phyloP scores from a whole-genome alignment of 1,140 invertebrate genomes.

The Drosophila biarmipes region DNA sequence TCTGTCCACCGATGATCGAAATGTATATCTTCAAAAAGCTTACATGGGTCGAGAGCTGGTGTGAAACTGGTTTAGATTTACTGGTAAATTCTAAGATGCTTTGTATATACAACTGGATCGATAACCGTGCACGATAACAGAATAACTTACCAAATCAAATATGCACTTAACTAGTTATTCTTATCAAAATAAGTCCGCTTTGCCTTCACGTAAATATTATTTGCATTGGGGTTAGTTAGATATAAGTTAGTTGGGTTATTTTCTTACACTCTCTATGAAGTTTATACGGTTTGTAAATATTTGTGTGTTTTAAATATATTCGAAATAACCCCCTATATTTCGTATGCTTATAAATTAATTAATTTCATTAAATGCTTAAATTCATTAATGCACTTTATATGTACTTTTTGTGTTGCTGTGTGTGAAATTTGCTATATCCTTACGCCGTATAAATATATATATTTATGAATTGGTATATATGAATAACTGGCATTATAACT shows the following conservation, averaged over 20 bases:
- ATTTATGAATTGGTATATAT: slow-evolving; percentile 50
- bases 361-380: slow-evolving; percentile 83
- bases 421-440: slow-evolving; percentile 75
- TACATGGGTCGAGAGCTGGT: not conserved
- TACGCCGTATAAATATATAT: slow-evolving; percentile 59
- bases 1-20: slow-evolving; percentile 3
- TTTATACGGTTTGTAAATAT: slow-evolving; percentile 44
- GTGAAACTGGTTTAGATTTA: slow-evolving; percentile 5
- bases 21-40: not conserved
- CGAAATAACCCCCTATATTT: slow-evolving; percentile 50
- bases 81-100: slow-evolving; percentile 49
- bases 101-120: slow-evolving; percentile 40
- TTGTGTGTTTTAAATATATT: slow-evolving; percentile 52
- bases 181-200: slow-evolving; percentile 37
- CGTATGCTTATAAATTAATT: slow-evolving; percentile 77
- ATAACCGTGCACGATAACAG: slow-evolving; percentile 25
- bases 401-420: slow-evolving; percentile 82
- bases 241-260: slow-evolving; percentile 15
- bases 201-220: slow-evolving; percentile 36
- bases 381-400: slow-evolving; percentile 83
- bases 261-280: slow-evolving; percentile 29
- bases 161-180: slow-evolving; percentile 33
- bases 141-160: slow-evolving; percentile 30
- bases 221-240: slow-evolving; percentile 28
- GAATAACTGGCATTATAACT: slow-evolving; percentile 49